Base-by-base conservation (phyloP, 1,140 invertebrate species). In the Leptinotarsa texana region DNA sequence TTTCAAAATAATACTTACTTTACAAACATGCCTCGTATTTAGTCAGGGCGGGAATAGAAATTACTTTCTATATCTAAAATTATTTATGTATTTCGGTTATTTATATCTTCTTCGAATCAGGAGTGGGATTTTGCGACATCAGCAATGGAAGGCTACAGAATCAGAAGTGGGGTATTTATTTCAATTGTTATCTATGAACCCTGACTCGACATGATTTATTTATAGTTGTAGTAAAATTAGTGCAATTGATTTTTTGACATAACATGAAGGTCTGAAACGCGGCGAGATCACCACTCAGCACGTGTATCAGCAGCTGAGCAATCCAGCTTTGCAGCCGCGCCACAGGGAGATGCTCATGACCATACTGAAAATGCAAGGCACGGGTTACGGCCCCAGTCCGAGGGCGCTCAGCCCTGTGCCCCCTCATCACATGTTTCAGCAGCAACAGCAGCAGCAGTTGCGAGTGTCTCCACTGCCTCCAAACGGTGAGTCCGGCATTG, bases 261-360 rank as follows among this genome's bases (percentile, higher is more conserved):
- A 15, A 57, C 0, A 57, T 74, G 4, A 74, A 91, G 90, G 89
- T 79, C 84, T 93, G 76, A 90, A 91, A 79, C 88, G 90, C 24
- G 93, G 92, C 69, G 91, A 93, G 82, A 90, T 94, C n/a, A 92
- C 92, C 1, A 88, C 88, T 24, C 90, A 91, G 79, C 89, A 92
- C 82, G 85, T 94, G 61, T 89, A 93, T 78, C 92, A 94, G 80
- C 93, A 95, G 83, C 87, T 88, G 75, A 88, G 88, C 74, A 93
- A 92, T 85, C 90, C 92, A 1, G 91, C 88, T 13, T 89, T 91
- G 86, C 91, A 92, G 80, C 90, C 88, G 81, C 90, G 90, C 18
- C 91, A 93, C 77, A 89, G 91, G 51, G 93, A 95, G 75, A 86
- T 94, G 74, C 87, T 94, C 74, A 86, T 90, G 47, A 90, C 90